phyloP scores from a whole-genome alignment of 1,140 invertebrate species.

The Atta colombica region DNA sequence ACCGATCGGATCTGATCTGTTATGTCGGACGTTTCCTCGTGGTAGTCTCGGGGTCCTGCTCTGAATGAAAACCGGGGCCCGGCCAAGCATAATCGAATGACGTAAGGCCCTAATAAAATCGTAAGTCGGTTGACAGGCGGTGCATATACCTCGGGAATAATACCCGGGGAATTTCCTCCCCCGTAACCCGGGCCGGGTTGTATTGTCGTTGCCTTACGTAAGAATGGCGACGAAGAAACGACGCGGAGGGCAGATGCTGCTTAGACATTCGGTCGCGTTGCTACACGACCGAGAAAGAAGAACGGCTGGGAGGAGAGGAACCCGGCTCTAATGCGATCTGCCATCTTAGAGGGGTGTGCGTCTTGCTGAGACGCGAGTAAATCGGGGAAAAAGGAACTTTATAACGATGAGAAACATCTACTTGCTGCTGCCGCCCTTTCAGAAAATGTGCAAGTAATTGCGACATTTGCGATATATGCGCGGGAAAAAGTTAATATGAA shows the following conservation, averaged over 20 bases:
- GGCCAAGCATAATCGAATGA: conserved; percentile 83
- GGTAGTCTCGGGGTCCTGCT: conserved; percentile 3
- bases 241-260: conserved; percentile 83
- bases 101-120: conserved; percentile 86
- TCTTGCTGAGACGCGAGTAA: conserved; percentile 55
- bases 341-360: conserved; percentile 36
- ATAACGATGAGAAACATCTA: conserved; percentile 42
- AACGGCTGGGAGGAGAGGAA: conserved; percentile 61
- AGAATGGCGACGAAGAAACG: conserved; percentile 80
- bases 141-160: conserved; percentile 76
- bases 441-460: neutral
- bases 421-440: neutral
- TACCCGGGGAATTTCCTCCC: conserved; percentile 80
- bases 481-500: neutral
- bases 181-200: conserved; percentile 78
- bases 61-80: conserved; percentile 67
- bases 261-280: conserved; percentile 76
- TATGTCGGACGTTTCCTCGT: conserved; percentile 50
- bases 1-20: conserved; percentile 49
- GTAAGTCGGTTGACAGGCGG: conserved; percentile 85
- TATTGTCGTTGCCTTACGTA: conserved; percentile 77
- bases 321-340: conserved; percentile 81
- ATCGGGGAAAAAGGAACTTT: conserved; percentile 47
- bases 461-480: neutral
- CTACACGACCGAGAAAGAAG: conserved; percentile 76